A percentile compares a stretch with the other conserved stretches of the same genome.
Evolutionary conservation across 2,113 vertebrate genomes (phyloP).

Genomic region (Alethe diademata): DNA sequence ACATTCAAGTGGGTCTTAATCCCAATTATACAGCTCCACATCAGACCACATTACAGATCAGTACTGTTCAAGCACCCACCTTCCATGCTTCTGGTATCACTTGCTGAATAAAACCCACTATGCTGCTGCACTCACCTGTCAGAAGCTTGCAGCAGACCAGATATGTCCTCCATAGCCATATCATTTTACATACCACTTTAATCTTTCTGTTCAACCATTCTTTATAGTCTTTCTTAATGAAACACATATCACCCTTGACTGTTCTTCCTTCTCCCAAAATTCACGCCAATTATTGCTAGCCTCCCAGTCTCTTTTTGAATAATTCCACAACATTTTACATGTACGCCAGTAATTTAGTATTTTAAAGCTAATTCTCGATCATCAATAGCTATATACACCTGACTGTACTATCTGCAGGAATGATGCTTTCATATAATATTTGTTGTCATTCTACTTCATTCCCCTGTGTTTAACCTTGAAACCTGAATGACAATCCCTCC

Average conservation of each 20-base stretch:
- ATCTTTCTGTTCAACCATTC: not conserved
- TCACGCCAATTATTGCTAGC: not conserved
- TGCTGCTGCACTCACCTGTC: not conserved
- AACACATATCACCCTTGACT: not conserved
- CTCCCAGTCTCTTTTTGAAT: not conserved
- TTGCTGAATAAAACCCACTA: not conserved
- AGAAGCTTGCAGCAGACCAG: not conserved
- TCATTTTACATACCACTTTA: not conserved
- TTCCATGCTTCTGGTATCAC: not conserved
- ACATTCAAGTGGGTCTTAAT: not conserved
- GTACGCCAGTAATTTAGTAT: not conserved
- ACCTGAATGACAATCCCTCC: not conserved
- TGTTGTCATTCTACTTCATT: not conserved
- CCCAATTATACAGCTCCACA: not conserved
- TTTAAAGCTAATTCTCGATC: not conserved
- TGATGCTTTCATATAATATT: not conserved
- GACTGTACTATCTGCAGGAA: not conserved
- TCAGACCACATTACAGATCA: not conserved
- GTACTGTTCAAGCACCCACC: not conserved
- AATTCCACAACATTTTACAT: not conserved
- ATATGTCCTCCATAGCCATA: not conserved
- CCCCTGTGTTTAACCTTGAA: conserved; percentile 64
- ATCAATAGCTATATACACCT: not conserved
- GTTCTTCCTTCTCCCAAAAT: not conserved
- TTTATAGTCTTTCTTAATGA: not conserved